Evolutionary conservation across 2,888 invertebrate species (phyloP).

Genomic region (Tetheella fluctuosa): DNA sequence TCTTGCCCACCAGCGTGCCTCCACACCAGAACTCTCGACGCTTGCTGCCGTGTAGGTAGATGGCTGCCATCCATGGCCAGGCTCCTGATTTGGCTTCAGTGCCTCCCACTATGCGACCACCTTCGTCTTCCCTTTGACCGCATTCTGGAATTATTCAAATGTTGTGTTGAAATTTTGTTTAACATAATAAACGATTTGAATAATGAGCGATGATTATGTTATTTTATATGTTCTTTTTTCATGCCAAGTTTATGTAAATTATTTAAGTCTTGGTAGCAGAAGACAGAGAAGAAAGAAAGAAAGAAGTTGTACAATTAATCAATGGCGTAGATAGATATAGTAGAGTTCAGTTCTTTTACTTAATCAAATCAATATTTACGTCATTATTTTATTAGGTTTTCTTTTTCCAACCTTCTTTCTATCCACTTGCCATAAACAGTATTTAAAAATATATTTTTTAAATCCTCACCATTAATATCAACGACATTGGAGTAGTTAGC

Average conservation of each 20-base stretch:
- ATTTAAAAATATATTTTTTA: not conserved
- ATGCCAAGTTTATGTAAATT: too few relatives aligned
- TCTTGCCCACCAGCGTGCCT: constrained; percentile 92
- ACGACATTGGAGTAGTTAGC: constrained; percentile 81
- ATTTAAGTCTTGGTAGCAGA: too few relatives aligned
- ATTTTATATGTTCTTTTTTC: too few relatives aligned
- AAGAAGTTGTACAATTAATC: too few relatives aligned
- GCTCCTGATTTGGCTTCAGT: constrained; percentile 92
- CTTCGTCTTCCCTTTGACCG: constrained; percentile 91
- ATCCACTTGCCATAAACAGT: not conserved
- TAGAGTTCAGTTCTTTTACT: too few relatives aligned
- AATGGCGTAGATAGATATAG: too few relatives aligned
- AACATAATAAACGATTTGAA: too few relatives aligned
- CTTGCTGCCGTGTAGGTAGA: constrained; percentile 93
- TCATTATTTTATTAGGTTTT: too few relatives aligned
- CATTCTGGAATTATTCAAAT: constrained; percentile 85
- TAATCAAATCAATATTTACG: too few relatives aligned
- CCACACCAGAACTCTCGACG: constrained; percentile 97
- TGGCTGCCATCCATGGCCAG: constrained; percentile 99
- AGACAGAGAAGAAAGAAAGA: too few relatives aligned
- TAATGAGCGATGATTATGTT: too few relatives aligned
- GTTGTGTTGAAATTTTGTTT: not conserved
- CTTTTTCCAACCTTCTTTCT: too few relatives aligned
- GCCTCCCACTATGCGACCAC: constrained; percentile 96
- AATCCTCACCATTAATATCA: constrained; percentile 76